Percentiles rank a stretch among this genome's conserved stretches.
phyloP scores from a whole-genome alignment of 2,113 vertebrate species.

The Zosterops borbonicus region DNA sequence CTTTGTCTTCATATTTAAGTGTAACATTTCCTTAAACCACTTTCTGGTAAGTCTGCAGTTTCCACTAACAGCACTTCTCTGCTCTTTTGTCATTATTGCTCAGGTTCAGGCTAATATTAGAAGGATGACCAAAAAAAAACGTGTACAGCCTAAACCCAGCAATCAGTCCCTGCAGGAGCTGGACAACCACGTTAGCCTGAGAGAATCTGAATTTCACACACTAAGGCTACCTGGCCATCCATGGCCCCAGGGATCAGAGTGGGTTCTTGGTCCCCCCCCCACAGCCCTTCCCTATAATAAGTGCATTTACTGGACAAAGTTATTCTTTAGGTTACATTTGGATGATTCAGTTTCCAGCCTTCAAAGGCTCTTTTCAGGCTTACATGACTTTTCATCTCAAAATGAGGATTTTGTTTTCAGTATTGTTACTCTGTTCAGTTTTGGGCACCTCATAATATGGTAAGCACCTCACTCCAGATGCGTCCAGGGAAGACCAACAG shows the following conservation, averaged over 20 bases:
- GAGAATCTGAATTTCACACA: neutral
- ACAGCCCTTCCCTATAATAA: neutral
- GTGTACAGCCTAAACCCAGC: neutral
- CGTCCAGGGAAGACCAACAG: neutral
- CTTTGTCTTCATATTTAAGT: conserved; percentile 75
- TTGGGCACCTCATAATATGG: neutral
- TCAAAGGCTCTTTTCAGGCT: neutral
- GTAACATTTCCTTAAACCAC: conserved; percentile 69
- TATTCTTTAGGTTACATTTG: neutral
- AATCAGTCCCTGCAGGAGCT: neutral
- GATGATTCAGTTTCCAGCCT: neutral
- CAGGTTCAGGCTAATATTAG: neutral
- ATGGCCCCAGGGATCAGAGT: too few relatives aligned
- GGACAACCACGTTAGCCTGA: neutral
- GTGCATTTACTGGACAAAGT: neutral
- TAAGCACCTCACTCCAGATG: neutral
- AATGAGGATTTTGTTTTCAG: neutral
- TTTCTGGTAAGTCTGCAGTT: conserved; percentile 47
- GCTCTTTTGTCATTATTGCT: neutral
- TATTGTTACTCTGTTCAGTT: neutral
- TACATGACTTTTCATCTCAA: neutral
- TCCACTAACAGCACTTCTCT: neutral
- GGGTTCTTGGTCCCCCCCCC: fast-evolving
- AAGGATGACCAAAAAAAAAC: neutral
- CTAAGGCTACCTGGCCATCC: neutral